Evolutionary conservation across 2,797 vertebrate genomes (phyloP).

Genomic region (Alosa sapidissima): DNA sequence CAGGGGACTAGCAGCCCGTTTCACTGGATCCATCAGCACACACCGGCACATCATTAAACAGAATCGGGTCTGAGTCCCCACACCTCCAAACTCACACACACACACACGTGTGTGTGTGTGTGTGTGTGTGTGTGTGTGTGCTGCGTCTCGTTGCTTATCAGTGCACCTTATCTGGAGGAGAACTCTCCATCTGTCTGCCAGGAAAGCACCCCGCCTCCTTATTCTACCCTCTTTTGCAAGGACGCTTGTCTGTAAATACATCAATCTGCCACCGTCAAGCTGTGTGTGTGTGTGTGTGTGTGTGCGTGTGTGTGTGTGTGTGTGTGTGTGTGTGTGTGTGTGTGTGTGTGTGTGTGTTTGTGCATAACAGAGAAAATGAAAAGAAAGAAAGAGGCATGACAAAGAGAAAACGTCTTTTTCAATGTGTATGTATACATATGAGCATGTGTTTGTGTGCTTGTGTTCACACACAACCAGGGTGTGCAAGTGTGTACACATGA

Average conservation of each 20-base stretch:
- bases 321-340: slow-evolving; percentile 46
- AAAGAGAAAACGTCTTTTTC: neutral
- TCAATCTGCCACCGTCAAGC: slow-evolving; percentile 50
- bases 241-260: slow-evolving; percentile 29
- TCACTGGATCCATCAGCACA: neutral
- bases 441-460: neutral
- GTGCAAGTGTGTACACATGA: neutral
- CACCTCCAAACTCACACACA: too few species aligned
- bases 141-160: slow-evolving; percentile 9
- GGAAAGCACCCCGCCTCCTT: neutral
- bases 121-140: neutral
- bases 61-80: neutral
- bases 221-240: neutral
- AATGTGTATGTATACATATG: neutral
- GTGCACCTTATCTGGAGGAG: slow-evolving; percentile 17
- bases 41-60: slow-evolving; percentile 31
- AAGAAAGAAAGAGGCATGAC: neutral
- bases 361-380: neutral
- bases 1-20: neutral
- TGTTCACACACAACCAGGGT: neutral
- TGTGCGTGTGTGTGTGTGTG: slow-evolving; percentile 51
- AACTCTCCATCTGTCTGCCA: slow-evolving; percentile 9
- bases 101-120: neutral
- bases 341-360: slow-evolving; percentile 28
- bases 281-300: slow-evolving; percentile 49